Conservation (phyloP, 2,888 invertebrate genomes). For the Sphaerophoria taeniata region DNA sequence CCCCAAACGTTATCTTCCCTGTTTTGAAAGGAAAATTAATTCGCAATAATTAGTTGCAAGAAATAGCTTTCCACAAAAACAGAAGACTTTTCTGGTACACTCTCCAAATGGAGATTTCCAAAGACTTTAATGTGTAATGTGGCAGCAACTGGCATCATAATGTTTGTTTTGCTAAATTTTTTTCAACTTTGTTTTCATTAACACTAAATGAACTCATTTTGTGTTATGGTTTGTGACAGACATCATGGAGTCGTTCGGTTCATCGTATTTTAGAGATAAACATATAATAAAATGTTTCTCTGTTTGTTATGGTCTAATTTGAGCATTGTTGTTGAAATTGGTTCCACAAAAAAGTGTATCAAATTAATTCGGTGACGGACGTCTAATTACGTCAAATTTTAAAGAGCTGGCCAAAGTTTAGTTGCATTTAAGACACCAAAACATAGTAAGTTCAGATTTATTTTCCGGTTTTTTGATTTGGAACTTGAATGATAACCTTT, state of each 20-base stretch:
- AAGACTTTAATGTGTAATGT: constrained; percentile 4
- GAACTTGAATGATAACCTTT: too few species aligned
- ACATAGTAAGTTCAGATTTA: too few species aligned
- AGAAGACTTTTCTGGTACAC: constrained; percentile 43
- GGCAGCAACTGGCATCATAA: neutral
- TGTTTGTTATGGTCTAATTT: too few species aligned
- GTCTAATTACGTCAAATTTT: too few species aligned
- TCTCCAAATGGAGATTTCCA: constrained; percentile 10
- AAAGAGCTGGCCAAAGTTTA: too few species aligned
- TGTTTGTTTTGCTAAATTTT: constrained; percentile 21
- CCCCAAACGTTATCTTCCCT: constrained; percentile 51
- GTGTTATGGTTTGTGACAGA: constrained; percentile 69
- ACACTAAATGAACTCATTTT: constrained; percentile 71
- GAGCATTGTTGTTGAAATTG: too few species aligned
- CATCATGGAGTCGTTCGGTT: constrained; percentile 62
- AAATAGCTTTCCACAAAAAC: constrained; percentile 57
- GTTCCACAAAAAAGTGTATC: too few species aligned
- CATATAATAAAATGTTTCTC: too few species aligned
- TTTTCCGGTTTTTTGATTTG: too few species aligned
- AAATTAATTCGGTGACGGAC: too few species aligned
- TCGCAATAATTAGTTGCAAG: constrained; percentile 67
- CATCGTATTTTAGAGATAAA: too few species aligned
- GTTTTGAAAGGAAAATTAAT: constrained; percentile 67
- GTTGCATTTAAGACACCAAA: too few species aligned
- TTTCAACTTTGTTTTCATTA: constrained; percentile 52